These are phyloP conservation scores for Nothocercus nigrocapillus DNA, from an alignment of 2,113 vertebrate genomes.

Conservation along the genomic window DNA sequence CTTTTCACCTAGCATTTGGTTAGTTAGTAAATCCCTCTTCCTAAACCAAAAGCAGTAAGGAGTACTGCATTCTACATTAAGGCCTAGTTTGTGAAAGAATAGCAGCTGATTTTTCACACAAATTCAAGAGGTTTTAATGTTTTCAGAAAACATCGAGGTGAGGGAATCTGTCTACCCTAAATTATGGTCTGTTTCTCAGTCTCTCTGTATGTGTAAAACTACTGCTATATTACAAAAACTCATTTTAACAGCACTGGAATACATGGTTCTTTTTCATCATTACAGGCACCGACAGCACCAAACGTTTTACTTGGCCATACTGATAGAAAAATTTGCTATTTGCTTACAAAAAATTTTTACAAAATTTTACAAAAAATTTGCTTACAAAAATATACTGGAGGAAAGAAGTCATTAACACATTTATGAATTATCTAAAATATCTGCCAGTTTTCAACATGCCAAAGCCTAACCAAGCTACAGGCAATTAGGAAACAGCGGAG, in stretches of 20 bases:
- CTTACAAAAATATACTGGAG: neutral
- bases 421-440: neutral
- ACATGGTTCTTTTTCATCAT: neutral
- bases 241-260: neutral
- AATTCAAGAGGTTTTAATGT: neutral
- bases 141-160: neutral
- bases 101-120: neutral
- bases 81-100: neutral
- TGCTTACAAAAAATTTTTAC: neutral
- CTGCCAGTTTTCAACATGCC: neutral
- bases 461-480: neutral
- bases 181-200: neutral
- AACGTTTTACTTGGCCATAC: neutral
- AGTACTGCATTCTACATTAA: neutral
- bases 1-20: neutral
- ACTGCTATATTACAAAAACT: neutral
- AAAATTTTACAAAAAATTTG: too few relatives aligned
- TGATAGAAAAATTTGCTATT: rapidly evolving
- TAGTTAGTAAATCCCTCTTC: neutral
- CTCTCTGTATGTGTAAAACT: neutral
- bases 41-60: neutral
- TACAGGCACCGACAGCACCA: neutral
- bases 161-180: neutral
- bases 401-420: neutral
- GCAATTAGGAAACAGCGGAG: rapidly evolving